These are phyloP conservation scores for Lampris incognitus DNA, from an alignment of 2,113 vertebrate genomes.

Conservation along the genomic window DNA sequence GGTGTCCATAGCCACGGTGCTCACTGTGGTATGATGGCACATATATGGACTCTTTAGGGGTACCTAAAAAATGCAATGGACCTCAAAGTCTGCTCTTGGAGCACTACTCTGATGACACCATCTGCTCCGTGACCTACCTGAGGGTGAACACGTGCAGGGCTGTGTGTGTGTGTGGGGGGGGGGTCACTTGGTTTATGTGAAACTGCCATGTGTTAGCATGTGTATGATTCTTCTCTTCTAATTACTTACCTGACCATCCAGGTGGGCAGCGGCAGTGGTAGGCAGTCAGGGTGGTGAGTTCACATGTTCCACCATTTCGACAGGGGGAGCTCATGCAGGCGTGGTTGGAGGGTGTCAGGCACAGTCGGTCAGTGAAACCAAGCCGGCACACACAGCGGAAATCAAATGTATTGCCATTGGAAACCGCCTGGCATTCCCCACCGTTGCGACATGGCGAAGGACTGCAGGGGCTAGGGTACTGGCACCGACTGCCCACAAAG, in stretches of 20 bases:
- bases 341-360: constrained; percentile 89
- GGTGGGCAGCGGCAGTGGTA: constrained; percentile 90
- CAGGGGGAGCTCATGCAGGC: constrained; percentile 90
- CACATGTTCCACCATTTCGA: constrained; percentile 90
- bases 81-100: too few species aligned
- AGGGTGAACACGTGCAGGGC: too few species aligned
- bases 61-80: too few species aligned
- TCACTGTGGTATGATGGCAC: too few species aligned
- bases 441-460: constrained; percentile 89
- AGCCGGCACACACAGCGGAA: constrained; percentile 87
- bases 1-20: too few species aligned
- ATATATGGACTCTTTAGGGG: too few species aligned
- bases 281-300: constrained; percentile 82
- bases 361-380: constrained; percentile 89
- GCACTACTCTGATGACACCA: too few species aligned
- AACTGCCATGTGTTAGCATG: too few species aligned
- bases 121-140: too few species aligned
- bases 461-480: constrained; percentile 88
- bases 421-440: constrained; percentile 83
- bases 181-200: too few species aligned
- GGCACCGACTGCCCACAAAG: constrained; percentile 87
- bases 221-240: too few species aligned
- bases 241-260: constrained; percentile 89
- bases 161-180: too few species aligned
- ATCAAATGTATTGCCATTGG: constrained; percentile 77